These are phyloP conservation scores for Microplitis deprimator DNA, from an alignment of 2,888 invertebrate genomes.

Conservation along the genomic window DNA sequence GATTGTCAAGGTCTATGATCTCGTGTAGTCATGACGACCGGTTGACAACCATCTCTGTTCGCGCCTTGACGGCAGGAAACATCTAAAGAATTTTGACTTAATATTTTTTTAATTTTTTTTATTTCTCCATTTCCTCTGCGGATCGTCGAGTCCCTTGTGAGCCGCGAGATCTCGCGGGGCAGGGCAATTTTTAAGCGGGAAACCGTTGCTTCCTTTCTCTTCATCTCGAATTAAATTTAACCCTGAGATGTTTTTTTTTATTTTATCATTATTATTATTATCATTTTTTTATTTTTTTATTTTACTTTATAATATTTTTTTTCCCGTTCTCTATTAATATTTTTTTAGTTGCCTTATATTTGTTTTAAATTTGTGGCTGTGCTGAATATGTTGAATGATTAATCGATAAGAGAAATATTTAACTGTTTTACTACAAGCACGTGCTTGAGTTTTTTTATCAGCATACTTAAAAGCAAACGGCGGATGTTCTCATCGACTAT, in stretches of 20 bases:
- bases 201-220: conserved; percentile 41
- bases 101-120: conserved; percentile 13
- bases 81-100: conserved; percentile 21
- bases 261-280: too few relatives aligned
- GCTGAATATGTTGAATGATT: neutral
- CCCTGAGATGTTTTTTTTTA: conserved; percentile 16
- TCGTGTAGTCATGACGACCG: conserved; percentile 44
- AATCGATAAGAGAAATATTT: conserved; percentile 21
- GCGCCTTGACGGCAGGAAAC: conserved; percentile 3
- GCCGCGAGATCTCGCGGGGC: conserved; percentile 30
- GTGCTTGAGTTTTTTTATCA: conserved; percentile 18
- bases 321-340: conserved; percentile 5
- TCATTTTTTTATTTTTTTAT: too few relatives aligned
- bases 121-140: conserved; percentile 28
- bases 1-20: conserved; percentile 22
- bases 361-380: neutral
- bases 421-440: conserved; percentile 16
- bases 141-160: conserved; percentile 2
- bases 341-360: conserved; percentile 15
- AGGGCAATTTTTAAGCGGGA: conserved; percentile 51
- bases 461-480: conserved; percentile 1
- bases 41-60: conserved; percentile 33
- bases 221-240: neutral
- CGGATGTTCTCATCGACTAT: neutral
- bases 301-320: conserved; percentile 13